Base-by-base conservation (phyloP, 2,113 vertebrate species). In the Pollachius pollachius region DNA sequence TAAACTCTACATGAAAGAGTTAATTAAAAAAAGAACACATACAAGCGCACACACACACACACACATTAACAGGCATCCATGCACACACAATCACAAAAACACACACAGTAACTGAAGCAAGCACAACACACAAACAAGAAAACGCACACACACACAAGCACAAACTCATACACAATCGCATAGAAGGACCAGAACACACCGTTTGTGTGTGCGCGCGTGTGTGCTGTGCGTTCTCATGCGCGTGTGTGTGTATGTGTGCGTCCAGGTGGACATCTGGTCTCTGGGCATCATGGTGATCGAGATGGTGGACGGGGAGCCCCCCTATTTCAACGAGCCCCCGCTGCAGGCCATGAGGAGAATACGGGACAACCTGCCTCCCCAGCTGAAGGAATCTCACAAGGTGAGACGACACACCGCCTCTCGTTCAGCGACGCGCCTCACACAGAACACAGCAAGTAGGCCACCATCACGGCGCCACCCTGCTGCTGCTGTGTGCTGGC, bases 261-360 rank as follows among this genome's bases (percentile, higher is more conserved):
- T 80, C n/a, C 64, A 94, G 93, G 93, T 99, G 84, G 97, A 99
- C 67, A 96, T 99, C 88, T 99, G 97, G 97, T 99, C 97, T 59
- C 89, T 99, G 52, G 97, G 97, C 58, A 98, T 99, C 87, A 99
- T 99, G 97, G 97, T 99, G 79, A 97, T 99, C 5, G 97, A 99
- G 88, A 99, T 99, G 97, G 97, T 98, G 7, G 97, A 99, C 0
- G 97, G 97, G 0, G 97, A 99, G 13, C 97, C 97, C 0, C 97
- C 97, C 0, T 99, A 99, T 85, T 99, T 99, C 84, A 99, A 99
- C 0, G 97, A 99, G 85, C 97, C 97, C 1, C 97, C 97, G 0
- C 93, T 99, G 78, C 97, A 99, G 90, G 97, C 97, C 76, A 99
- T 99, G 97, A 93, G 97, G 89, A 95, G 97, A 79, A 99, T 99